Evolutionary conservation across 2,888 invertebrate species (phyloP).

Genomic region (Oxystoma pomonae): DNA sequence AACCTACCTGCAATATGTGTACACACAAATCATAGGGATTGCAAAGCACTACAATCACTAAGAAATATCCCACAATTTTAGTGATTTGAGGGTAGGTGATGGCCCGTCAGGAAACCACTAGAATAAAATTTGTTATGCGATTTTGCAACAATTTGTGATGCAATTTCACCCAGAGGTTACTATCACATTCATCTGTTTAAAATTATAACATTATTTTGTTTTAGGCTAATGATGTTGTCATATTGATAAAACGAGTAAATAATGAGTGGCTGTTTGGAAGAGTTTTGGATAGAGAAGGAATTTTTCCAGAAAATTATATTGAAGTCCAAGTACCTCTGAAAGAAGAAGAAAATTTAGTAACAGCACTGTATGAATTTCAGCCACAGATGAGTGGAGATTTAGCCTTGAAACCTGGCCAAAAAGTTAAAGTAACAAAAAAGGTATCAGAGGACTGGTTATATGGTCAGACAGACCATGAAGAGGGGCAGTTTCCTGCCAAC

Average conservation of each 20-base stretch:
- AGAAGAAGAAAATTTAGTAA: constrained; percentile 50
- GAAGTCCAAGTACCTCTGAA: constrained; percentile 69
- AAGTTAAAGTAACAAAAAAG: constrained; percentile 61
- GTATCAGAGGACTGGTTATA: constrained; percentile 76
- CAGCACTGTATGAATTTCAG: constrained; percentile 70
- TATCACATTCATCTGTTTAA: not conserved
- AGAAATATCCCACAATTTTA: no score
- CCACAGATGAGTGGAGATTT: constrained; percentile 48
- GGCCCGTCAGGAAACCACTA: no score
- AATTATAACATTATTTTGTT: constrained; percentile 33
- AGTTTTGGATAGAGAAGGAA: constrained; percentile 61
- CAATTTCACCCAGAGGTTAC: no score
- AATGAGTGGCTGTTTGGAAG: constrained; percentile 78
- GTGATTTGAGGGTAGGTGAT: no score
- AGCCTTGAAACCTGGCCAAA: constrained; percentile 43
- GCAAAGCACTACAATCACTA: no score
- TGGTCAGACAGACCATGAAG: constrained; percentile 62
- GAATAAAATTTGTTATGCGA: no score
- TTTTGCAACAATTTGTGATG: no score
- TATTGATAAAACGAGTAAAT: constrained; percentile 65
- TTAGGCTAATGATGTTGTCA: constrained; percentile 69
- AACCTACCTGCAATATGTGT: no score
- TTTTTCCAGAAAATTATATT: constrained; percentile 79
- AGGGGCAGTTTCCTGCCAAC: constrained; percentile 76
- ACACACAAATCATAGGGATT: no score